These are phyloP conservation scores for Norana najaformis DNA, from an alignment of 2,888 invertebrate genomes.

Conservation along the genomic window DNA sequence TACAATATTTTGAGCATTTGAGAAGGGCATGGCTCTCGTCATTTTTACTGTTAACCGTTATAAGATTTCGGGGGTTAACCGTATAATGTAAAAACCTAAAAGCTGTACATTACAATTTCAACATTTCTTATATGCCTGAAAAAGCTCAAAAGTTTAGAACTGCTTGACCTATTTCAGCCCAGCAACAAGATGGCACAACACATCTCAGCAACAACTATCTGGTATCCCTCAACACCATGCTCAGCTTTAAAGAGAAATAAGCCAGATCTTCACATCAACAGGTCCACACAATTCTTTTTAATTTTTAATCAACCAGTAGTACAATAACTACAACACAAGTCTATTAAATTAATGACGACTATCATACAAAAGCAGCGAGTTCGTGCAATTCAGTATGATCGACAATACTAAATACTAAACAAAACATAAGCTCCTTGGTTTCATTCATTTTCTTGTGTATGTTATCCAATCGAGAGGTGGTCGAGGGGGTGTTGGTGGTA, in stretches of 20 bases:
- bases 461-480: not conserved
- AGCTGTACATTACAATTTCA: no score
- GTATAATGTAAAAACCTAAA: no score
- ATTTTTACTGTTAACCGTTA: no score
- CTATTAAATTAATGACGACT: conserved; percentile 24
- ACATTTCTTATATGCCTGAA: no score
- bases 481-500: not conserved
- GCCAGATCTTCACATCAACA: not conserved
- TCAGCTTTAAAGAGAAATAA: not conserved
- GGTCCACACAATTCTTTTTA: not conserved
- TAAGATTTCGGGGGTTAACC: no score
- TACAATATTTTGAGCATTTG: no score
- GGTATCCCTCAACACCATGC: not conserved
- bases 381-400: not conserved
- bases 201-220: not conserved
- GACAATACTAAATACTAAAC: conserved; percentile 7
- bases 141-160: not conserved
- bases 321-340: conserved; percentile 25
- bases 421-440: conserved; percentile 22
- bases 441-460: not conserved
- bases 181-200: not conserved
- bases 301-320: conserved; percentile 17
- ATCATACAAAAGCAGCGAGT: conserved; percentile 19
- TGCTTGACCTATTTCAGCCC: not conserved
- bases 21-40: no score